These are phyloP conservation scores for Ferdinandea cuprea DNA, from an alignment of 2,888 invertebrate species.

Conservation along the genomic window DNA sequence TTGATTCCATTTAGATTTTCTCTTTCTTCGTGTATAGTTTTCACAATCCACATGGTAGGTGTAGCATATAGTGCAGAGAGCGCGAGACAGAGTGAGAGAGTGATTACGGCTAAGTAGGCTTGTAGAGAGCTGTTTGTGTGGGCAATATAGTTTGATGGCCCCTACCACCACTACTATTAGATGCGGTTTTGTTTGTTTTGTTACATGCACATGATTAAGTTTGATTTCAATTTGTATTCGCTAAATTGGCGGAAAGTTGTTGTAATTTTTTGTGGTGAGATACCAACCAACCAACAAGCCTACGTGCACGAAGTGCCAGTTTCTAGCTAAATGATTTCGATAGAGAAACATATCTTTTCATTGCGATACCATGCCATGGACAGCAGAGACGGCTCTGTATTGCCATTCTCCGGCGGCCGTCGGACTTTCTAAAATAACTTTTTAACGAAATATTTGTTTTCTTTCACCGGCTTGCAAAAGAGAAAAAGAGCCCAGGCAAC, in stretches of 20 bases:
- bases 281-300: conserved; percentile 8
- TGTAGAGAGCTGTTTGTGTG: conserved; percentile 18
- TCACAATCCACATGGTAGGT: conserved; percentile 43
- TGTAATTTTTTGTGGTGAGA: not conserved
- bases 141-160: not conserved
- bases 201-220: conserved; percentile 20
- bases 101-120: conserved; percentile 34
- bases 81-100: conserved; percentile 16
- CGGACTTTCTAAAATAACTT: conserved; percentile 73
- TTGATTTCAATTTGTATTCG: conserved; percentile 38
- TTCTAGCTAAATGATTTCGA: not conserved
- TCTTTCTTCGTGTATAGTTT: conserved; percentile 36
- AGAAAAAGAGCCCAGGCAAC: conserved; percentile 43
- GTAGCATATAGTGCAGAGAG: not conserved
- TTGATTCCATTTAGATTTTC: conserved; percentile 70
- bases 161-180: conserved; percentile 2
- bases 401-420: conserved; percentile 59
- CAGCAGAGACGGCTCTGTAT: not conserved
- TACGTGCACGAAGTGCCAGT: not conserved
- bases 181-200: conserved; percentile 27
- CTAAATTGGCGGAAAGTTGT: conserved; percentile 40
- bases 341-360: conserved; percentile 27
- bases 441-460: conserved; percentile 69
- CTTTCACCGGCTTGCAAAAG: conserved; percentile 68
- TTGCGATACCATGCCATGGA: conserved; percentile 21